These are phyloP conservation scores for Heterotis niloticus DNA, from an alignment of 2,113 vertebrate genomes.

Conservation along the genomic window DNA sequence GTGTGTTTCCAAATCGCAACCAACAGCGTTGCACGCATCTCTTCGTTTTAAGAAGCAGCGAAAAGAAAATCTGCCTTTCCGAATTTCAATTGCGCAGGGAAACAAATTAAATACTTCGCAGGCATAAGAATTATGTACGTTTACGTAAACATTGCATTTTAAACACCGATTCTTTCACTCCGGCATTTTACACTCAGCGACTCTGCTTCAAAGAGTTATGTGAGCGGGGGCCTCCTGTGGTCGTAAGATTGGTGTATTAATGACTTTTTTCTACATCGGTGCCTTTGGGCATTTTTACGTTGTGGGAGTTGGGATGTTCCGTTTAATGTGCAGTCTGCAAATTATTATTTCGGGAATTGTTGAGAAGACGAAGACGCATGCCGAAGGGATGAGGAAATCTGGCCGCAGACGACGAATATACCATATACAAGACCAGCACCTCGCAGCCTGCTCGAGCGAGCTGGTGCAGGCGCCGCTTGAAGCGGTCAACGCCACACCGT, in stretches of 20 bases:
- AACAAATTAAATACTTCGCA: no score
- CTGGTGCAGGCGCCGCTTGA: neutral
- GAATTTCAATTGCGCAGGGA: neutral
- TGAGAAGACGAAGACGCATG: neutral
- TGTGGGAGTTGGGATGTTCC: neutral
- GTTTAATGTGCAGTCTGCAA: neutral
- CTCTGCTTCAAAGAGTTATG: neutral
- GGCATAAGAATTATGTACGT: no score
- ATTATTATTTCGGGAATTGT: constrained; percentile 1
- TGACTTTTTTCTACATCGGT: neutral
- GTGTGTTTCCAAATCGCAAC: neutral
- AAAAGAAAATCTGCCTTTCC: neutral
- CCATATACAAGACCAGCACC: neutral
- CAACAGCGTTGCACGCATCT: neutral
- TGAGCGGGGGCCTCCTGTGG: neutral
- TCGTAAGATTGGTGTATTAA: neutral
- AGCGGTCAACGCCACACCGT: constrained; percentile 29
- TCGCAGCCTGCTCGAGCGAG: no score
- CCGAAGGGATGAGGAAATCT: constrained; percentile 16
- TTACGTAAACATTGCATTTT: neutral
- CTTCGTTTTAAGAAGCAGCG: neutral
- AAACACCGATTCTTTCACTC: neutral
- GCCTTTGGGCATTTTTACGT: neutral
- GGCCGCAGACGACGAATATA: neutral
- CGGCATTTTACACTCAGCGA: neutral